Base-by-base conservation (phyloP, 2,797 vertebrate genomes). In the Sebastes vulpes region DNA sequence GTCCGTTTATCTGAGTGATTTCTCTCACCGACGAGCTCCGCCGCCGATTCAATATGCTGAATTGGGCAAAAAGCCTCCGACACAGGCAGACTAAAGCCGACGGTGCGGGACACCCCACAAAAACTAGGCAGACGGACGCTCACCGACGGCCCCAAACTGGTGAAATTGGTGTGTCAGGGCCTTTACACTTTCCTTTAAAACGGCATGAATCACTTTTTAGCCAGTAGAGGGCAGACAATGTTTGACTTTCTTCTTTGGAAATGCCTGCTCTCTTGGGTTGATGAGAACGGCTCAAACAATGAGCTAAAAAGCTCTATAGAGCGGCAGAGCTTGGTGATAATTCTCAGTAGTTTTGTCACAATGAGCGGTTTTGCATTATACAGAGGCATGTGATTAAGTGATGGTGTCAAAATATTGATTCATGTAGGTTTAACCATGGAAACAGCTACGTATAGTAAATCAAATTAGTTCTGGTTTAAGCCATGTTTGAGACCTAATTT, bases 101-200 rank as follows among this genome's bases (percentile, higher is more conserved):
- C 0, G 5, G 0, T 42, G 38, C 2, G 0, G 38, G 38, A 42
- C 31, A 32, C 31, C 0, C 14, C 2, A 5, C 38, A 42, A 42
- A 42, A 42, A 42, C 38, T 42, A 42, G 12, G 38, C 38, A 14
- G 38, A 42, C 38, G 12, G 38, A 42, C 1, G 38, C 12, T 42
- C 12, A 16, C 0, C 12, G 14, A 42, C 14, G 0, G 38, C 38
- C 38, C 14, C 5, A 42, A 42, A 42, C 38, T 42, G 38, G 14
- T 42, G 38, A 42, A 42, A 42, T 14, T 42, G 38, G 38, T 16
- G 38, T 16, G 38, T 42, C 38, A 42, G 14, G 38, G 14, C 14
- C 38, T 42, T 16, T 46, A 9, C 48, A 20, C 4, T 63, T 16
- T 61, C 29, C 10, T 52, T 60, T 23, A 57, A 32, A 28, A 38